Evolutionary conservation across 2,888 invertebrate species (phyloP).

Genomic region (Ochropacha duplaris): DNA sequence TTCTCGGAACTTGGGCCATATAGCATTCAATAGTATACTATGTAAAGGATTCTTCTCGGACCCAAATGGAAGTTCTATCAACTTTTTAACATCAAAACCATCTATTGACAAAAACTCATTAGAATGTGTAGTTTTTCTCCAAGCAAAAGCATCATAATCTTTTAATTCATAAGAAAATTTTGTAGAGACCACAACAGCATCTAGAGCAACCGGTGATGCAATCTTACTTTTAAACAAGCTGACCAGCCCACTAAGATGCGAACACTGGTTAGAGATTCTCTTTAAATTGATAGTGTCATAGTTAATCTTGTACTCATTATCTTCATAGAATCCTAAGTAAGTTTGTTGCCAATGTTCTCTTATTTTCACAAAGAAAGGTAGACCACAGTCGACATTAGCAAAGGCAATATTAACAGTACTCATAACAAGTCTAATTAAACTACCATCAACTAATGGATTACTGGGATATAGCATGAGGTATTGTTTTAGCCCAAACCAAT

Average conservation of each 20-base stretch:
- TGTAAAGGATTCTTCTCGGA: slow-evolving; percentile 91
- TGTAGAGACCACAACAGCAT: slow-evolving; percentile 87
- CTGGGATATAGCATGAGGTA: slow-evolving; percentile 90
- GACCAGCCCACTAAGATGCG: slow-evolving; percentile 91
- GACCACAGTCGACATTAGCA: slow-evolving; percentile 89
- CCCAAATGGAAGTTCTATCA: slow-evolving; percentile 90
- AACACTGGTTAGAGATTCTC: slow-evolving; percentile 90
- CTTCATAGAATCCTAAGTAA: slow-evolving; percentile 91
- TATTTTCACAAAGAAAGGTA: slow-evolving; percentile 95
- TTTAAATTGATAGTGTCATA: slow-evolving; percentile 95
- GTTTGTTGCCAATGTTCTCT: slow-evolving; percentile 91
- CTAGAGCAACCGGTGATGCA: slow-evolving; percentile 84
- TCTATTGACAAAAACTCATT: slow-evolving; percentile 77
- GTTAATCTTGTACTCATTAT: slow-evolving; percentile 89
- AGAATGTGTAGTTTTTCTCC: slow-evolving; percentile 81
- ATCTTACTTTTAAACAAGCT: slow-evolving; percentile 95
- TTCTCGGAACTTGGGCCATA: slow-evolving; percentile 94
- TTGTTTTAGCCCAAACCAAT: slow-evolving; percentile 92
- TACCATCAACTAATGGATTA: slow-evolving; percentile 85
- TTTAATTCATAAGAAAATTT: slow-evolving; percentile 89
- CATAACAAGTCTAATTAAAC: slow-evolving; percentile 88
- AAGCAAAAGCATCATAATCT: slow-evolving; percentile 83
- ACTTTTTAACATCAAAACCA: slow-evolving; percentile 74
- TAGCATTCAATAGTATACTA: slow-evolving; percentile 89
- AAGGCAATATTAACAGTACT: slow-evolving; percentile 93